Evolutionary conservation across 2,797 vertebrate genomes (phyloP), one percentile per base, ranked within the genome.

Genomic region (Carcharodon carcharias): DNA sequence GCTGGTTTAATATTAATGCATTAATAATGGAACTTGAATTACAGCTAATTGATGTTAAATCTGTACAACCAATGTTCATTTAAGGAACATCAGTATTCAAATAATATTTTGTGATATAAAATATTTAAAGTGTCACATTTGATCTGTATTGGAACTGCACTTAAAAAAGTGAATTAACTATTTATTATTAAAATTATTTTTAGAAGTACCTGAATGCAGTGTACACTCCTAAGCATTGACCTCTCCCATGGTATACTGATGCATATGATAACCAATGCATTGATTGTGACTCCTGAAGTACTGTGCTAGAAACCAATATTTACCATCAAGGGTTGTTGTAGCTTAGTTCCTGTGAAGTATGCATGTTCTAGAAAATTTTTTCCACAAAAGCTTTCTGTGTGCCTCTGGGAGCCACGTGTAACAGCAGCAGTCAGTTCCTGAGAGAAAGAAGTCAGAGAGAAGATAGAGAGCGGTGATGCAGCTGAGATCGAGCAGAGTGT

Each of bases 141-240:
- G 54, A n/a, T 63, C 58, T 91, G 31, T 7, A n/a, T 35, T 45
- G 23, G 28, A 69, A 50, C 93, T 71, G 63, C 93, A 69, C 23
- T 95, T 71, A 69, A 69, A 71, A 26, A 54, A 26, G 63, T 67
- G 3, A 40, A 94, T 67, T 65, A 67, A 95, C 65, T 93, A 65
- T 65, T 88, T 63, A 40, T 23, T 71, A 97, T 96, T 95, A n/a
- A 91, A 96, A 97, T 96, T 50, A 58, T 63, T 80, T 96, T 97
- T 97, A 97, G 97, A 97, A 96, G 96, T 96, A 96, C 96, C 93
- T 95, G 96, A 97, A 96, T 96, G 96, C 96, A 96, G 92, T 97
- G 96, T 97, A 97, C 96, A 73, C 96, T 96, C 96, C 96, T 97
- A 97, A 97, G 97, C 98, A 97, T 98, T 98, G 97, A 97, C 96